phyloP scores from a whole-genome alignment of 2,797 vertebrate genomes.

The Ptychobarbus kaznakovi region DNA sequence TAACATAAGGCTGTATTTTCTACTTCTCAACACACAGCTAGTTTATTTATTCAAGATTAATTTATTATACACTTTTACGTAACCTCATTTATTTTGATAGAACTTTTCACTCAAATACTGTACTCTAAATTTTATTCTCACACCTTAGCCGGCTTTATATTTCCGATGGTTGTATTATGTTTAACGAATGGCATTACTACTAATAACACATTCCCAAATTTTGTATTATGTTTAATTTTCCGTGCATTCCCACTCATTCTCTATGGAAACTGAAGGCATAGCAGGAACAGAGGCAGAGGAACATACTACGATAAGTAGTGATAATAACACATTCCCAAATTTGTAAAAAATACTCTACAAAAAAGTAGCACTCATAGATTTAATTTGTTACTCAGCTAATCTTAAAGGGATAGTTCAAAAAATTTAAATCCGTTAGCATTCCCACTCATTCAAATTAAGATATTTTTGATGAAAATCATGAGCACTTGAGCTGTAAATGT shows the following conservation, averaged over 20 bases:
- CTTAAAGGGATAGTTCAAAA: no score
- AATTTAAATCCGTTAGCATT: neutral
- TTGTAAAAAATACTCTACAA: no score
- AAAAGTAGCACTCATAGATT: neutral
- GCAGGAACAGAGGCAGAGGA: no score
- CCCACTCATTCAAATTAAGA: no score
- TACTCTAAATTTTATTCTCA: neutral
- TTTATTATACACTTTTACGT: conserved; percentile 10
- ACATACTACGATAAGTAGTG: no score
- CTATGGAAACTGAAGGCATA: no score
- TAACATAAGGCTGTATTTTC: conserved; percentile 23
- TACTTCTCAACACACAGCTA: conserved; percentile 25
- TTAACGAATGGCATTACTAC: neutral
- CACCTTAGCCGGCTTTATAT: neutral
- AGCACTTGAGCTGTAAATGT: neutral
- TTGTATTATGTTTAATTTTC: no score
- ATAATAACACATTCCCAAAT: no score
- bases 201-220: neutral
- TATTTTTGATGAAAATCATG: no score
- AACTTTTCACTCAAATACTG: neutral
- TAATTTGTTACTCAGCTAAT: neutral
- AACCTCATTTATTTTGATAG: conserved; percentile 20
- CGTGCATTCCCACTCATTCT: no score
- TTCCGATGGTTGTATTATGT: neutral
- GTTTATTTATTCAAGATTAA: neutral